Percentiles rank a stretch among this genome's conserved stretches.
Conservation (phyloP, 2,797 vertebrate genomes). For the Crenichthys baileyi region DNA sequence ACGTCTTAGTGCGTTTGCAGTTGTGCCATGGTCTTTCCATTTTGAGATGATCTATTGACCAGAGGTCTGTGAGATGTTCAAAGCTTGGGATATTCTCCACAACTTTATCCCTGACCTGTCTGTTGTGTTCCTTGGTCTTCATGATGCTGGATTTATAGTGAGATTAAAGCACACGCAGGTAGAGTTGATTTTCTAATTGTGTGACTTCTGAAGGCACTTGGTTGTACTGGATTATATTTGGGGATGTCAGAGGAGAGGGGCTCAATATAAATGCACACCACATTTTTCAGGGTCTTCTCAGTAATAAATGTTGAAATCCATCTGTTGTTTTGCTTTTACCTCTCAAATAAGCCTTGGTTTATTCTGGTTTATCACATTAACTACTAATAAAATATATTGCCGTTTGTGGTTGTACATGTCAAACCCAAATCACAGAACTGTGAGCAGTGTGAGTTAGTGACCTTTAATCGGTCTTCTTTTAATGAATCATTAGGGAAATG, state of each 20-base stretch:
- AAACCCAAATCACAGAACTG: slow-evolving; percentile 9
- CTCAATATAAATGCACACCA: no score
- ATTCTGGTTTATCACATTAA: not conserved
- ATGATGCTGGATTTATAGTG: not conserved
- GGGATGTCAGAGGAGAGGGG: no score
- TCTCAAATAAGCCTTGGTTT: no score
- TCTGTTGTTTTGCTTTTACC: not conserved
- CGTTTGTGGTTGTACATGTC: not conserved
- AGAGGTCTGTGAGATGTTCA: not conserved
- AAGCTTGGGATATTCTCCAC: not conserved
- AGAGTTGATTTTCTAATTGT: no score
- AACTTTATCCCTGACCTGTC: not conserved
- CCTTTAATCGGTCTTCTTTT: slow-evolving; percentile 8
- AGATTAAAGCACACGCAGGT: no score
- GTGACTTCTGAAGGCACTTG: no score
- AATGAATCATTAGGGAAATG: slow-evolving; percentile 13
- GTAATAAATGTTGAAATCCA: not conserved
- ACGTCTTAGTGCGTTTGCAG: not conserved
- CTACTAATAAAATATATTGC: not conserved
- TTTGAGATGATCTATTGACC: not conserved
- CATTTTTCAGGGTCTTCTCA: not conserved
- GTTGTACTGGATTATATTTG: no score
- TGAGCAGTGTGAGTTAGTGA: slow-evolving; percentile 8
- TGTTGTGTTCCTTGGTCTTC: not conserved
- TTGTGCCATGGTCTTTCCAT: not conserved